phyloP scores from a whole-genome alignment of 2,888 invertebrate species.

The Tetrapedia diversipes region DNA sequence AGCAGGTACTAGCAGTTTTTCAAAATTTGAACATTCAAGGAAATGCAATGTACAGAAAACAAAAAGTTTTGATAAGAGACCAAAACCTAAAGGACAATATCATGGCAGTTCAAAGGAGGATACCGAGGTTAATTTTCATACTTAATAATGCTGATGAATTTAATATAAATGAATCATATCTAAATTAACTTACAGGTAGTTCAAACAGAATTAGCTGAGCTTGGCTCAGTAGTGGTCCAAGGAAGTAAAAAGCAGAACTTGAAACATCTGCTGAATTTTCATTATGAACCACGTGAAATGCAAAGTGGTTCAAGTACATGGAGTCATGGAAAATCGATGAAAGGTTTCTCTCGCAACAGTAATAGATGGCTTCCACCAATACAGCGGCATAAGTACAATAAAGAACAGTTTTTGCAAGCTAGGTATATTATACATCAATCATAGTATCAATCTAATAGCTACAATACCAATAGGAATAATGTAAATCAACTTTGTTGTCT shows the following conservation, averaged over 20 bases:
- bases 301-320: conserved; percentile 80
- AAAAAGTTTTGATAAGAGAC: conserved; percentile 89
- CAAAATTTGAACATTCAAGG: conserved; percentile 87
- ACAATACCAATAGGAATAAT: background rate
- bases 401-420: conserved; percentile 96
- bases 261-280: conserved; percentile 97
- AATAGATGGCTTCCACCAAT: conserved; percentile 83
- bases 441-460: background rate
- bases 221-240: conserved; percentile 92
- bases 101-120: conserved; percentile 88
- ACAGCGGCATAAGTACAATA: conserved; percentile 91
- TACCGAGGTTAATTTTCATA: conserved; percentile 84
- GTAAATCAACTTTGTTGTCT: background rate
- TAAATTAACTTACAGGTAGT: conserved; percentile 78
- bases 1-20: conserved; percentile 83
- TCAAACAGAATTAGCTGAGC: conserved; percentile 87
- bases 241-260: conserved; percentile 96
- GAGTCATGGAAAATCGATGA: conserved; percentile 75
- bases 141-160: conserved; percentile 9
- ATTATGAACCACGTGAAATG: conserved; percentile 88
- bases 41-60: conserved; percentile 88
- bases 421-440: conserved; percentile 85
- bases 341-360: conserved; percentile 68
- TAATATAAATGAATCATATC: background rate
- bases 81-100: conserved; percentile 87